Evolutionary conservation across 2,797 vertebrate genomes (phyloP).

Genomic region (Periparus ater): DNA sequence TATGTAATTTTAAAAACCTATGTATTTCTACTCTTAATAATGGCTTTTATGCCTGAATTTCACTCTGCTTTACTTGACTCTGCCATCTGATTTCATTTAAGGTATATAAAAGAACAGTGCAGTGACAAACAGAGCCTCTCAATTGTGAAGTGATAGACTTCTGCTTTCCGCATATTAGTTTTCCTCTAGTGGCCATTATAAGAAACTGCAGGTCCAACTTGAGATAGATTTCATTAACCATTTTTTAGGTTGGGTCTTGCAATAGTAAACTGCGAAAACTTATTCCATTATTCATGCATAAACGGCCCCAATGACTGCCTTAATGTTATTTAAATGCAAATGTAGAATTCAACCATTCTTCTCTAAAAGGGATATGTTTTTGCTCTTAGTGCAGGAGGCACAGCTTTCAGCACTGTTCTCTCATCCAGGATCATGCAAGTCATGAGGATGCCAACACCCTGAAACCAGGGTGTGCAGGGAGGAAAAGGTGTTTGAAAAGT

Average conservation of each 20-base stretch:
- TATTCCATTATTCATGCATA: not conserved
- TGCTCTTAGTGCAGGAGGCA: not conserved
- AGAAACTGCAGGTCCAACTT: not conserved
- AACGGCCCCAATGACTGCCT: not conserved
- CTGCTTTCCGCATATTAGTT: not conserved
- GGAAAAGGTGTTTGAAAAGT: not conserved
- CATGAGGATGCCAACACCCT: not conserved
- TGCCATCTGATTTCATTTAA: not conserved
- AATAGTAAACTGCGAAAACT: not conserved
- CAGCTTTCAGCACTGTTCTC: not conserved
- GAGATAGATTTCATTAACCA: not conserved
- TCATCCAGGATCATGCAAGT: not conserved
- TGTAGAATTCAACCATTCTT: not conserved
- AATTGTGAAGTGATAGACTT: not conserved
- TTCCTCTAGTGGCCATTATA: conserved; percentile 20
- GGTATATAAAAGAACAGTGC: not conserved
- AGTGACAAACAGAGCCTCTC: not conserved
- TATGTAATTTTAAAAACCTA: not conserved
- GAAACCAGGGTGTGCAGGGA: not conserved
- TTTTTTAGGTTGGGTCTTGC: not conserved
- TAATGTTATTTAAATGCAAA: not conserved
- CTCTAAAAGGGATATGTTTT: not conserved
- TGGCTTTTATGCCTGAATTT: not conserved
- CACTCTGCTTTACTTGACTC: not conserved
- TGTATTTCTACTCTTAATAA: not conserved